Percentiles rank a stretch among this genome's conserved stretches.
phyloP scores from a whole-genome alignment of 92 coral and sea anemone genomes.

The Paramuricea clavata region DNA sequence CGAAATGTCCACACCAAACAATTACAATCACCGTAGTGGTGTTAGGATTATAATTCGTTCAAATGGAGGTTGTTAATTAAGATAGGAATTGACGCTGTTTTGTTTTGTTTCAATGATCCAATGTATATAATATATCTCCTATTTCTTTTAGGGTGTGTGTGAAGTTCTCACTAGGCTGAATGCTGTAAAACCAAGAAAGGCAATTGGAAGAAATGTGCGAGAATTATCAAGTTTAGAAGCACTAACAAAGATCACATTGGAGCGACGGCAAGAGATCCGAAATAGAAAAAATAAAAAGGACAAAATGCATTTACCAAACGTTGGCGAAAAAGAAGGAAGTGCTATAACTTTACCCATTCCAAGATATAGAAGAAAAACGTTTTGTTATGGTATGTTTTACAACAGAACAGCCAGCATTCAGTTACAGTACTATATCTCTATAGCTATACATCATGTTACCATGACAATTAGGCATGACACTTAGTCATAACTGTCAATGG shows the following conservation, averaged over 20 bases:
- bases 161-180: conserved; percentile 84
- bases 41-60: no score
- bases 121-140: neutral
- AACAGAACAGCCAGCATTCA: no score
- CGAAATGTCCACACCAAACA: no score
- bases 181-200: conserved; percentile 77
- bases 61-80: no score
- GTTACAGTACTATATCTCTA: no score
- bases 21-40: no score
- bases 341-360: neutral
- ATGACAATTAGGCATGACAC: no score
- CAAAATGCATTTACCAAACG: conserved; percentile 6
- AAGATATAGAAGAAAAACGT: conserved; percentile 21
- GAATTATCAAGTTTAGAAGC: conserved; percentile 42
- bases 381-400: conserved; percentile 32
- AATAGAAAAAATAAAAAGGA: conserved; percentile 17
- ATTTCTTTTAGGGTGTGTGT: conserved; percentile 79
- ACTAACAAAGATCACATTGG: conserved; percentile 37
- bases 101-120: neutral
- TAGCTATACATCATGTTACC: no score
- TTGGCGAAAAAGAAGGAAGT: neutral
- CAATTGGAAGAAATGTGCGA: conserved; percentile 33
- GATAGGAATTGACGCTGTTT: neutral
- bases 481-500: no score
- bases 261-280: conserved; percentile 41